A percentile compares a stretch with the other conserved stretches of the same genome.
Evolutionary conservation across 2,888 invertebrate species (phyloP).

Genomic region (Tricholauxania praeusta): DNA sequence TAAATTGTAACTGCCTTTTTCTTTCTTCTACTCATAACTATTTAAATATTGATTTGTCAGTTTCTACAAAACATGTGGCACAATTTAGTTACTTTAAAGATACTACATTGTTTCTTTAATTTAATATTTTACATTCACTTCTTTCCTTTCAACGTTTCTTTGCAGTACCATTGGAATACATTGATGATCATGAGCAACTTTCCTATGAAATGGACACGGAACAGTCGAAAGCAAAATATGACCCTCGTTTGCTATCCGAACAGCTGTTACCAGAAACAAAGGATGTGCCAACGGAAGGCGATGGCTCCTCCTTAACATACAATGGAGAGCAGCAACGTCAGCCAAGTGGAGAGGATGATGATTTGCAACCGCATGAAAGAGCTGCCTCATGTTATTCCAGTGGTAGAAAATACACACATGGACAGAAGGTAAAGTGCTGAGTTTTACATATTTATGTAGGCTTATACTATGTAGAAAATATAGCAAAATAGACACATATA

Average conservation of each 20-base stretch:
- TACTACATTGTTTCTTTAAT: too few relatives aligned
- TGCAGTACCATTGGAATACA: constrained; percentile 64
- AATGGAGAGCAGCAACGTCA: constrained; percentile 29
- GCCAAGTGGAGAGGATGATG: constrained; percentile 49
- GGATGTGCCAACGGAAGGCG: neutral
- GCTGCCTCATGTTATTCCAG: constrained; percentile 65
- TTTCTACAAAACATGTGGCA: too few relatives aligned
- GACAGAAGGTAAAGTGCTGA: constrained; percentile 63
- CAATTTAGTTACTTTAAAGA: too few relatives aligned
- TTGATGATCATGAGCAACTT: constrained; percentile 64
- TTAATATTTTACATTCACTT: neutral
- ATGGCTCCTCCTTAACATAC: neutral
- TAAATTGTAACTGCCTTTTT: too few relatives aligned
- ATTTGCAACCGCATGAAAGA: constrained; percentile 60
- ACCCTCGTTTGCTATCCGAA: constrained; percentile 64
- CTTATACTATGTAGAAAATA: too few relatives aligned
- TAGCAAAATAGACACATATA: too few relatives aligned
- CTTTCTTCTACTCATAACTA: too few relatives aligned
- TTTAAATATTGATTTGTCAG: too few relatives aligned
- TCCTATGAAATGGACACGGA: constrained; percentile 67
- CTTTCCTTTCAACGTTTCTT: constrained; percentile 8
- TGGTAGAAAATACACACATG: constrained; percentile 66
- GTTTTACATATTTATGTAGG: too few relatives aligned
- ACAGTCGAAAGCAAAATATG: constrained; percentile 67
- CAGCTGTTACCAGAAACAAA: constrained; percentile 60